Evolutionary conservation across 2,797 vertebrate genomes (phyloP).

Genomic region (Hydrocynus forskahlii): DNA sequence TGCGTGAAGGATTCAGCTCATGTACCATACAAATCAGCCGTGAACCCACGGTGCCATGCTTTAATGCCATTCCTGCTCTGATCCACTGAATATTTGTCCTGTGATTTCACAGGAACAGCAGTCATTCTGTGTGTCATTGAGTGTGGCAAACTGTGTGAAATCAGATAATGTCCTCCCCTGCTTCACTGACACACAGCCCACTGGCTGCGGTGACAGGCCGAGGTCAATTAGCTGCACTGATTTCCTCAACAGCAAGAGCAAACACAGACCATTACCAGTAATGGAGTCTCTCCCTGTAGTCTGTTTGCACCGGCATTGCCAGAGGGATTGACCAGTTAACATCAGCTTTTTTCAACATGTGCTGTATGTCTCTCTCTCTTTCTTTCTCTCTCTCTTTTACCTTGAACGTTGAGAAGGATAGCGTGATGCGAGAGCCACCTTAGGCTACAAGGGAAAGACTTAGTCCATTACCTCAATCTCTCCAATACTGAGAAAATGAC

Average conservation of each 20-base stretch:
- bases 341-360: background rate
- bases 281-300: constrained; percentile 49
- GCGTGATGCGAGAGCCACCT: background rate
- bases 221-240: constrained; percentile 58
- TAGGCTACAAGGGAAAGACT: constrained; percentile 32
- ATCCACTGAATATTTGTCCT: constrained; percentile 38
- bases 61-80: constrained; percentile 9
- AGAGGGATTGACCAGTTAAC: constrained; percentile 1
- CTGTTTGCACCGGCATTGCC: constrained; percentile 43
- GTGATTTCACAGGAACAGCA: constrained; percentile 45
- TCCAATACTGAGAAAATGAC: background rate
- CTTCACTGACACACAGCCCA: constrained; percentile 42
- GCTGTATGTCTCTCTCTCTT: constrained; percentile 10
- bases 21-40: constrained; percentile 4
- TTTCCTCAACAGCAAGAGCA: constrained; percentile 54
- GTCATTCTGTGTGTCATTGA: constrained; percentile 43
- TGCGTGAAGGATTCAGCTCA: constrained; percentile 12
- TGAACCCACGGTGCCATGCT: background rate
- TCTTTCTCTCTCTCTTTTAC: background rate
- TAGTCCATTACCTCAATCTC: background rate
- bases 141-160: constrained; percentile 52
- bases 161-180: constrained; percentile 52
- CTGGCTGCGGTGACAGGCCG: constrained; percentile 44
- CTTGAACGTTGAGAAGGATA: constrained; percentile 30
- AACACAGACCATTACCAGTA: constrained; percentile 56